Base-by-base conservation (phyloP, 2,113 vertebrate species). In the Hyla sarda region DNA sequence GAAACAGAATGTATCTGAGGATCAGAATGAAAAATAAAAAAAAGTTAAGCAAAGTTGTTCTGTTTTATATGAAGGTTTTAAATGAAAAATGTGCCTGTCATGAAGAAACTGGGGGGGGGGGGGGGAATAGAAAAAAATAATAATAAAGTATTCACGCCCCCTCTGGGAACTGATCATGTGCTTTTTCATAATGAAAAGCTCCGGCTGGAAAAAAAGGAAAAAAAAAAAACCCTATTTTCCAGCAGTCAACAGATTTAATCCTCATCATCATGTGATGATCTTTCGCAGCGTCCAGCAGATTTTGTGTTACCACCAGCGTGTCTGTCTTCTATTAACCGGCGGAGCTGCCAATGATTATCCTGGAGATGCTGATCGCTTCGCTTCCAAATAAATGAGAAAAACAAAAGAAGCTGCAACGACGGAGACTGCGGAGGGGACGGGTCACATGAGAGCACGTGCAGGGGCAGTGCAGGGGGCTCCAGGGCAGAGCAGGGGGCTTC, bases 231-330 rank as follows among this genome's bases (percentile, higher is more conserved):
- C 6, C 71, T 13, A 34, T 34, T 84, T 84, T 84, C 82, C 82
- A 74, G 34, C 72, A 30, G 50, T 54, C 71, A 74, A 34, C 47
- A 34, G 30, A 52, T 79, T 25, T 69, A 78, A 78, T 85, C 37
- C 74, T 50, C 34, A 25, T 37, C 67, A 79, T 65, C 83, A 85
- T 78, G 74, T 67, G 74, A 85, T 48, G 83, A 65, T 50, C 30
- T 47, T 52, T 62, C 47, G 83, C 56, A 76, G 74, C 58, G 60
- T 23, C 71, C 54, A 75, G 52, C 50, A 54, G 16, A 41, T 54
- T 78, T 50, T 48, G 41, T 48, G 48, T 82, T 82, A 50, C 81
- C 81, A 52, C 47, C 65, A 71, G 48, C 60, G 32, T n/a, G 82
- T 75, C 82, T 83, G 82, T 73, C 67, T 83, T 83, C 13, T 32